Evolutionary conservation across 2,888 invertebrate genomes (phyloP).

Genomic region (Strigamia crassipes): DNA sequence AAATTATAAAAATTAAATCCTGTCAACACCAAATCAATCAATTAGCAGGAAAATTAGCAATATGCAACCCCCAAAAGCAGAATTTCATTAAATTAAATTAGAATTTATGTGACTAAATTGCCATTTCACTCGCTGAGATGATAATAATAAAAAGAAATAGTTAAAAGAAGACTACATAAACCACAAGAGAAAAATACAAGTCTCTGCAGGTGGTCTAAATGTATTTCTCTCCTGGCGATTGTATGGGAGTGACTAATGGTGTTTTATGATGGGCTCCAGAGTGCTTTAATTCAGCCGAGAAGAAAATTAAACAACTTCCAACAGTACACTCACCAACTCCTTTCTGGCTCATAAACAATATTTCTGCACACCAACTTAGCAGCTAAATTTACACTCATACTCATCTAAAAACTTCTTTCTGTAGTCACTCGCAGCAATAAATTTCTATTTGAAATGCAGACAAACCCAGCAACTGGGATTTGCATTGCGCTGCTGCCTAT

Average conservation of each 20-base stretch:
- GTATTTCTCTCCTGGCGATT: constrained; percentile 40
- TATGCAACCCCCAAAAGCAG: too few species aligned
- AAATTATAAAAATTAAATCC: background rate
- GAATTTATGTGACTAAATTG: background rate
- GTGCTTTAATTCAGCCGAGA: constrained; percentile 39
- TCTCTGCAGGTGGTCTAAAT: constrained; percentile 37
- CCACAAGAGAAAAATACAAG: constrained; percentile 35
- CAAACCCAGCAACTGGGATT: background rate
- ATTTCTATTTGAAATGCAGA: constrained; percentile 13
- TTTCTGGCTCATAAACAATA: constrained; percentile 38
- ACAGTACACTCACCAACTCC: constrained; percentile 33
- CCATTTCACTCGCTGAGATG: background rate
- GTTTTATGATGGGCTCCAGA: constrained; percentile 38
- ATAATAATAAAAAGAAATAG: background rate
- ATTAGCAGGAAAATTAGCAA: too few species aligned
- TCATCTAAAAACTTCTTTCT: background rate
- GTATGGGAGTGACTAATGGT: constrained; percentile 40
- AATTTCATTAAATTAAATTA: background rate
- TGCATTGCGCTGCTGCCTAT: background rate
- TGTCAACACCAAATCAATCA: background rate
- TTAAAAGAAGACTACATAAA: constrained; percentile 28
- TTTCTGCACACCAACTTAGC: constrained; percentile 35
- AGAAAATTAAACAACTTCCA: constrained; percentile 40
- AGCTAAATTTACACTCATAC: background rate
- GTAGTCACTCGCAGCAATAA: background rate